phyloP scores from a whole-genome alignment of 1,140 invertebrate species.

The Listronotus bonariensis region DNA sequence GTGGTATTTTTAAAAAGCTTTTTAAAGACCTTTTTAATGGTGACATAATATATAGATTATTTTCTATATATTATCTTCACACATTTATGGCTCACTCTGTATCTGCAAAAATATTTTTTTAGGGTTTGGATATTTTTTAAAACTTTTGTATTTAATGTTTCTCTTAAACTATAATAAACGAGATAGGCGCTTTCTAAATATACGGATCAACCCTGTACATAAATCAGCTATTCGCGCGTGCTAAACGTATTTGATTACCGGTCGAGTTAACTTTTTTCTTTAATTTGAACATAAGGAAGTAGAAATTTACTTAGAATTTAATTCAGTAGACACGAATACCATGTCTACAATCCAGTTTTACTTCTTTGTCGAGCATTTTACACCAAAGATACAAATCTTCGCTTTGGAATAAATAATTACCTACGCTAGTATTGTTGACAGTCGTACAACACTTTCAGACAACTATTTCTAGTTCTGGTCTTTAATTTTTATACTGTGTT shows the following conservation, averaged over 20 bases:
- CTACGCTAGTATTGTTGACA: conserved; percentile 31
- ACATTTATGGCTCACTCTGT: too few species aligned
- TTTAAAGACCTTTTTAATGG: too few species aligned
- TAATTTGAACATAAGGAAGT: conserved; percentile 38
- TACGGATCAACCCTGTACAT: too few species aligned
- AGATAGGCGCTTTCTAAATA: conserved; percentile 2
- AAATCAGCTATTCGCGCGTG: conserved; percentile 32
- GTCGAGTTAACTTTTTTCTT: conserved; percentile 22
- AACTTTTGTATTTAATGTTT: too few species aligned
- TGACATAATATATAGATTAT: too few species aligned
- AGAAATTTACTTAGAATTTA: conserved; percentile 38
- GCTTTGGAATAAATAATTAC: conserved; percentile 37
- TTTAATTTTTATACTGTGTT: conserved; percentile 14
- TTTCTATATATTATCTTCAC: too few species aligned
- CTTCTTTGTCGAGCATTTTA: conserved; percentile 38
- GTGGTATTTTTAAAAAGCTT: too few species aligned
- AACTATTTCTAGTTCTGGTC: conserved; percentile 31
- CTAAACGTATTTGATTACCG: conserved; percentile 35
- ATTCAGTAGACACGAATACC: conserved; percentile 40
- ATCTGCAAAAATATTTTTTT: too few species aligned
- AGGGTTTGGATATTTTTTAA: too few species aligned
- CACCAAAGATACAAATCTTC: conserved; percentile 37
- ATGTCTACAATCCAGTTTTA: conserved; percentile 39
- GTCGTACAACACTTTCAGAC: conserved; percentile 35
- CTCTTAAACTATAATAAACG: too few species aligned